Evolutionary conservation across 2,888 invertebrate species (phyloP).

Genomic region (Pogonocherus hispidulus): DNA sequence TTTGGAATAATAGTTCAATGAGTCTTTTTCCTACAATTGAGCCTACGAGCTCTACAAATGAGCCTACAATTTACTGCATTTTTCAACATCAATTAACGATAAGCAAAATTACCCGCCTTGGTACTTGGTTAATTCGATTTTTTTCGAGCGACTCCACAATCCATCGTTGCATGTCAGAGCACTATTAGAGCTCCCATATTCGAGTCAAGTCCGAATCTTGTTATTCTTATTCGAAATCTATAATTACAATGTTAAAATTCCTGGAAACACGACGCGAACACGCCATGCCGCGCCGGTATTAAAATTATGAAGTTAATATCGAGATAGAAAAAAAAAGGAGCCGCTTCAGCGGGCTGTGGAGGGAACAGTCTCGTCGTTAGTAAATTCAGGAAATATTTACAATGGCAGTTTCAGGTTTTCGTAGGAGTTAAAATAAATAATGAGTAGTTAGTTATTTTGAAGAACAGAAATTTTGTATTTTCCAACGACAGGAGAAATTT

Average conservation of each 20-base stretch:
- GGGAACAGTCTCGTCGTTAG: too few relatives aligned
- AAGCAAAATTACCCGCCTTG: neutral
- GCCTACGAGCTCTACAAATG: too few relatives aligned
- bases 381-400: too few relatives aligned
- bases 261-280: conserved; percentile 44
- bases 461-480: too few relatives aligned
- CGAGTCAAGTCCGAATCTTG: conserved; percentile 50
- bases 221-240: conserved; percentile 51
- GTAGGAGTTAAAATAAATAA: too few relatives aligned
- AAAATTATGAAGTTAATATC: conserved; percentile 46
- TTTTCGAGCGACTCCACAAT: conserved; percentile 38
- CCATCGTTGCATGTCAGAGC: conserved; percentile 52
- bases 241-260: conserved; percentile 51
- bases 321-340: too few relatives aligned
- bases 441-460: too few relatives aligned
- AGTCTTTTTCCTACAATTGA: too few relatives aligned
- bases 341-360: too few relatives aligned
- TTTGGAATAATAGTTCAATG: too few relatives aligned
- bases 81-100: neutral
- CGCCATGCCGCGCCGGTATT: conserved; percentile 47
- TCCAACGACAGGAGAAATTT: too few relatives aligned
- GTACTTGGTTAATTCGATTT: conserved; percentile 25
- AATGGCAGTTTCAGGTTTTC: too few relatives aligned
- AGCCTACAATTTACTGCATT: neutral
- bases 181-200: conserved; percentile 49